A percentile compares a stretch with the other conserved stretches of the same genome.
These are phyloP conservation scores for Heliconius sara DNA, from an alignment of 2,888 invertebrate genomes.

Conservation along the genomic window DNA sequence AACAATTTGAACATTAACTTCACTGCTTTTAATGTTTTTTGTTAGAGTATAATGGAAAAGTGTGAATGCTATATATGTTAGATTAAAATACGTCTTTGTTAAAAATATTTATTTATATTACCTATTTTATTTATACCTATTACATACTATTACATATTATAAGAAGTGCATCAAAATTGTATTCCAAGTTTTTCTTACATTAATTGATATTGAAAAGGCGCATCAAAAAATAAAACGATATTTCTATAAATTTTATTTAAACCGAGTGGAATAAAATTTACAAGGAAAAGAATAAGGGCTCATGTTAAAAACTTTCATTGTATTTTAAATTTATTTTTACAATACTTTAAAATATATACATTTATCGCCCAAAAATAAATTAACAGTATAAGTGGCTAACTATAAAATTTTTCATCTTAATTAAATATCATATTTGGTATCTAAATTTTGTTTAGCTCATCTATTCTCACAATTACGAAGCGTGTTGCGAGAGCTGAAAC, in stretches of 20 bases:
- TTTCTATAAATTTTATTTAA: background rate
- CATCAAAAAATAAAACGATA: background rate
- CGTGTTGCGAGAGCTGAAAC: conserved; percentile 15
- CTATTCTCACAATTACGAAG: background rate
- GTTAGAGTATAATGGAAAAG: too few species aligned
- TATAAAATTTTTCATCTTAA: background rate
- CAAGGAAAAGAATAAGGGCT: background rate
- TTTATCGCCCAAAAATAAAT: too few species aligned
- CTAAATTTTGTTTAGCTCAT: background rate
- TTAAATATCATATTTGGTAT: background rate
- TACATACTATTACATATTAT: too few species aligned
- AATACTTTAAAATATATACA: too few species aligned
- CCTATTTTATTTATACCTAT: too few species aligned
- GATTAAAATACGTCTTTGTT: too few species aligned
- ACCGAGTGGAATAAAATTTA: background rate
- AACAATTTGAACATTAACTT: too few species aligned
- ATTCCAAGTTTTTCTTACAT: background rate
- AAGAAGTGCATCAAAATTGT: too few species aligned
- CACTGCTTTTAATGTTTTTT: too few species aligned
- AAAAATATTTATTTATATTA: too few species aligned
- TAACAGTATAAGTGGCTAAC: too few species aligned
- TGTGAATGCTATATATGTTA: too few species aligned
- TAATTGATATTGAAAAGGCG: background rate
- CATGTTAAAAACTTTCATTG: background rate
- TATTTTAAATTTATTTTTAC: background rate